Conservation (phyloP, 2,113 vertebrate genomes). For the Eolophus roseicapilla region DNA sequence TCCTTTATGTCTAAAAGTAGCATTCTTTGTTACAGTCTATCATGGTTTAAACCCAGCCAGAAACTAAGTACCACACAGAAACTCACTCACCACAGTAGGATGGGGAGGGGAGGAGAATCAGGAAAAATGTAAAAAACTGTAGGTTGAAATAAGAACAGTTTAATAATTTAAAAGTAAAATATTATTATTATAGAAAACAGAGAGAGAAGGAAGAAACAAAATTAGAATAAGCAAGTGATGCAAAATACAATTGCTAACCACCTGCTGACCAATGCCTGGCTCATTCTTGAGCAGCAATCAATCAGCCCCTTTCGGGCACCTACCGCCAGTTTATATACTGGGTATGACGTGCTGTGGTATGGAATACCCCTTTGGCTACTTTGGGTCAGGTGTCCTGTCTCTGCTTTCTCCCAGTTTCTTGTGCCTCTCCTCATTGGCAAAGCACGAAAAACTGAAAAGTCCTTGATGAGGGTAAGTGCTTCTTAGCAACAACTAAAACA, state of each 20-base stretch:
- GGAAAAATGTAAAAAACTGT: background rate
- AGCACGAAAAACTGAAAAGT: background rate
- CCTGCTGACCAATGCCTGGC: no score
- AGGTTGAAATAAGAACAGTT: background rate
- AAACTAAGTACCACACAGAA: background rate
- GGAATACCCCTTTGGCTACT: background rate
- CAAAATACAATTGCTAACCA: no score
- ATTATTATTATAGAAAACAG: no score
- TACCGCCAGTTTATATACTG: background rate
- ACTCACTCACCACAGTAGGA: background rate
- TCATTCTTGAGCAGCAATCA: no score
- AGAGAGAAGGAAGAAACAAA: no score
- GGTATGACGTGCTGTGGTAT: background rate
- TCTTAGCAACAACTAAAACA: background rate
- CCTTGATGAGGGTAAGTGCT: background rate
- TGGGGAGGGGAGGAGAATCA: background rate
- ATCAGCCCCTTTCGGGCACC: background rate
- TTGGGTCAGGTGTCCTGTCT: background rate
- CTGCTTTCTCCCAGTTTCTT: background rate
- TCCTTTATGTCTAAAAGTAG: background rate
- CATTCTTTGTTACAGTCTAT: background rate
- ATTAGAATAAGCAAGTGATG: no score
- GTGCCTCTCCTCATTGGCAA: background rate
- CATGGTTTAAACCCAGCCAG: background rate
- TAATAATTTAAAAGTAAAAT: no score